Conservation (phyloP, 2,113 vertebrate species). For the Litocranius walleri region DNA sequence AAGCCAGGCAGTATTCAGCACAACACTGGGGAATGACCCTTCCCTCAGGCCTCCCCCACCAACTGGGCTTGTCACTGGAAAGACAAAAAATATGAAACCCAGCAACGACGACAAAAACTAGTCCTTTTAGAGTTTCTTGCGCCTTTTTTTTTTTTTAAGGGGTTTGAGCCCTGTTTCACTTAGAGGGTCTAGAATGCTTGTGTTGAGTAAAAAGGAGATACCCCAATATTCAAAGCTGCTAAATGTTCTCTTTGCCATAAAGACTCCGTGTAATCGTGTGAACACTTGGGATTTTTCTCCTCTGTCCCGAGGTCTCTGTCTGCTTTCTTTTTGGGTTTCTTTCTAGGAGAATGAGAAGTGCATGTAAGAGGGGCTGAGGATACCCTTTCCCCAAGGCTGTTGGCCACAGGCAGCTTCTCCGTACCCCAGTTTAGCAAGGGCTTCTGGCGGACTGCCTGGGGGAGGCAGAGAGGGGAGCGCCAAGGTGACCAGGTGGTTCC, state of each 20-base stretch:
- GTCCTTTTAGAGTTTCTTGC: constrained; percentile 61
- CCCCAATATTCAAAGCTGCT: constrained; percentile 81
- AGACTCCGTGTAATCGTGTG: constrained; percentile 81
- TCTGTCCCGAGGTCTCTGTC: constrained; percentile 78
- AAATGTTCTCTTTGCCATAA: constrained; percentile 85
- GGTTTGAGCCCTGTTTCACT: constrained; percentile 69
- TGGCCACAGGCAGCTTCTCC: constrained; percentile 1
- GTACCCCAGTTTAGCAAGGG: background rate
- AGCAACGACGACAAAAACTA: constrained; percentile 51
- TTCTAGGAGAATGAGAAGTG: constrained; percentile 54
- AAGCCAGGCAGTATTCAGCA: constrained; percentile 66
- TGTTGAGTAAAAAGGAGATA: constrained; percentile 78
- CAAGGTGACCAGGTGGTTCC: constrained; percentile 17
- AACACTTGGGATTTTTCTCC: constrained; percentile 81
- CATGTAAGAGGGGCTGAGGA: constrained; percentile 16
- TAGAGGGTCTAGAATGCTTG: constrained; percentile 77
- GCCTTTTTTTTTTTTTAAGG: constrained; percentile 67
- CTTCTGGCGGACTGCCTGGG: background rate
- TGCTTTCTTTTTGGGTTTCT: constrained; percentile 71
- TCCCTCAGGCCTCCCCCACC: constrained; percentile 12
- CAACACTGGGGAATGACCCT: constrained; percentile 48
- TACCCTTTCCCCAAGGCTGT: background rate
- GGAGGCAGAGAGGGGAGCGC: background rate
- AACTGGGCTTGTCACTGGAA: constrained; percentile 59
- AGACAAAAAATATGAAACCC: constrained; percentile 43